Evolutionary conservation across 2,888 invertebrate species (phyloP).

Genomic region (Gymnosoma rotundatum): DNA sequence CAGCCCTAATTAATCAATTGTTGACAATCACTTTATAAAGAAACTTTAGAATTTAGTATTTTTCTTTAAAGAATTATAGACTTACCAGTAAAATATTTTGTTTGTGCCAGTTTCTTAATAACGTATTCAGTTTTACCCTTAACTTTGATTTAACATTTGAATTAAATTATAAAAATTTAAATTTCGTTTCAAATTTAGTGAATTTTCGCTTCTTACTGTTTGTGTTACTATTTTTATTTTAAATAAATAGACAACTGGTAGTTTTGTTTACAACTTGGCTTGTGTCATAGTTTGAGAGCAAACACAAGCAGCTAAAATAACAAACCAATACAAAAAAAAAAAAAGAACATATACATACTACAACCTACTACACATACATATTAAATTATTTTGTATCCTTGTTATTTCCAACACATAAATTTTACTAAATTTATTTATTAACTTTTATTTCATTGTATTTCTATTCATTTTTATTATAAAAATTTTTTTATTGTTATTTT

Average conservation of each 20-base stretch:
- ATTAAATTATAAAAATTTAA: too few relatives aligned
- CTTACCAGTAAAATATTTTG: too few relatives aligned
- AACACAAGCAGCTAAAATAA: background rate
- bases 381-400: slow-evolving; percentile 30
- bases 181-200: background rate
- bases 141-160: too few relatives aligned
- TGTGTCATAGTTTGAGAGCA: slow-evolving; percentile 13
- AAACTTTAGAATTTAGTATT: too few relatives aligned
- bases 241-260: slow-evolving; percentile 25
- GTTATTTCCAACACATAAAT: slow-evolving; percentile 55
- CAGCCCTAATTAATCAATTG: too few relatives aligned
- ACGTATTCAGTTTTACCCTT: too few relatives aligned
- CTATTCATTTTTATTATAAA: background rate
- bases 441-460: slow-evolving; percentile 19
- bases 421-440: slow-evolving; percentile 59
- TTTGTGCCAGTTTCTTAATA: too few relatives aligned
- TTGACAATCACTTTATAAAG: too few relatives aligned
- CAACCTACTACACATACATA: background rate
- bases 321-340: too few relatives aligned
- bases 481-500: background rate
- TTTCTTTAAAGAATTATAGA: too few relatives aligned
- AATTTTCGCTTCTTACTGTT: slow-evolving; percentile 1
- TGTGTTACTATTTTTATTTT: too few relatives aligned
- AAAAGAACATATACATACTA: background rate
- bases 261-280: slow-evolving; percentile 53